Evolutionary conservation across 2,113 vertebrate species (phyloP).

Genomic region (Thunnus maccoyii): DNA sequence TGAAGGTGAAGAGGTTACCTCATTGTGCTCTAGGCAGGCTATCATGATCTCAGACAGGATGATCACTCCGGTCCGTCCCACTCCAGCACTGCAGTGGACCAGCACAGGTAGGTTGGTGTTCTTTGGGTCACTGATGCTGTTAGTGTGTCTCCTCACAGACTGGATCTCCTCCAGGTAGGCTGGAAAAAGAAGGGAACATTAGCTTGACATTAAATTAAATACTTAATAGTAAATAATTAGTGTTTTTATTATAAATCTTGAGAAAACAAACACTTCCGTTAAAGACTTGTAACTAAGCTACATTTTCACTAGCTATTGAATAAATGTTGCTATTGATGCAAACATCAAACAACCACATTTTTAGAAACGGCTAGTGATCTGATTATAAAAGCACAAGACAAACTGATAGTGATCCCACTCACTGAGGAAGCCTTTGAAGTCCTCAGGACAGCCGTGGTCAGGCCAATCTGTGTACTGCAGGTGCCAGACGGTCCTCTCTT

Average conservation of each 20-base stretch:
- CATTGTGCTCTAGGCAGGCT: conserved; percentile 96
- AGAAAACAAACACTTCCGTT: not conserved
- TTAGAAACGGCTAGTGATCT: not conserved
- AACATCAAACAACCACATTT: not conserved
- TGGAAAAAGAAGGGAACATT: conserved; percentile 54
- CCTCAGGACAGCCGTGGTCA: conserved; percentile 95
- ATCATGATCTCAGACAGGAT: conserved; percentile 97
- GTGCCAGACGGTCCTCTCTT: conserved; percentile 98
- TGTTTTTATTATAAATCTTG: too few relatives aligned
- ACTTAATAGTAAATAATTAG: too few relatives aligned
- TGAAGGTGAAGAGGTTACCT: conserved; percentile 82
- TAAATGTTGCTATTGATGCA: not conserved
- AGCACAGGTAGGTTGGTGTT: conserved; percentile 89
- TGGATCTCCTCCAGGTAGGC: conserved; percentile 98
- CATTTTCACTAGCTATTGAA: not conserved
- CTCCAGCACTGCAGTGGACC: conserved; percentile 97
- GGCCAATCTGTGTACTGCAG: conserved; percentile 99
- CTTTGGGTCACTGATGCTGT: conserved; percentile 91
- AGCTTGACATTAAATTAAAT: not conserved
- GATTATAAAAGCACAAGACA: not conserved
- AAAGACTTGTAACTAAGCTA: too few relatives aligned
- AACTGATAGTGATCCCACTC: conserved; percentile 72
- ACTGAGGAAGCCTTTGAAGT: conserved; percentile 97
- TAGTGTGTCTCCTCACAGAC: conserved; percentile 96
- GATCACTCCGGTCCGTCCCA: conserved; percentile 94